Conservation (phyloP, 2,797 vertebrate genomes). For the Xiphophorus birchmanni region DNA sequence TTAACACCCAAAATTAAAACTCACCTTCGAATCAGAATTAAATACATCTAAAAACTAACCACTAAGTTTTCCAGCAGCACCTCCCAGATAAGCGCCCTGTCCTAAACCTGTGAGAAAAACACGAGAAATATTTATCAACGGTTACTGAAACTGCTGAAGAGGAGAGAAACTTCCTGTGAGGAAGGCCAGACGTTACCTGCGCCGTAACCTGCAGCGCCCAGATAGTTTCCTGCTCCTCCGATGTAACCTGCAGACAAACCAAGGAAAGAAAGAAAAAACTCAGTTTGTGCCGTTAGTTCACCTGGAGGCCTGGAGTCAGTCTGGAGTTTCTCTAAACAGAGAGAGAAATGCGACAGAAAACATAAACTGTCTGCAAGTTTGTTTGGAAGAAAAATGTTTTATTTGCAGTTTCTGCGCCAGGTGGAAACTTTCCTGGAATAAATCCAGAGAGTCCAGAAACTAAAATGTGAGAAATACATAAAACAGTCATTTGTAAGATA, state of each 20-base stretch:
- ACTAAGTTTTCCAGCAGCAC: constrained; percentile 72
- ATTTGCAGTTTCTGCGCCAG: neutral
- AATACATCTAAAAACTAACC: constrained; percentile 44
- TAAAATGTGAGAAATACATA: neutral
- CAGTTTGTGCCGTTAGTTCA: neutral
- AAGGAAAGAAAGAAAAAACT: constrained; percentile 7
- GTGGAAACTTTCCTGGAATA: constrained; percentile 28
- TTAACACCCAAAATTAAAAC: neutral
- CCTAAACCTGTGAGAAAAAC: constrained; percentile 64
- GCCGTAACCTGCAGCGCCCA: constrained; percentile 71
- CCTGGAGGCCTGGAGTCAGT: neutral
- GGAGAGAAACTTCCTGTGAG: neutral
- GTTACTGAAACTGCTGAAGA: constrained; percentile 4
- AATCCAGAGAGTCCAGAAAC: constrained; percentile 32
- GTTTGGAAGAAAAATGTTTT: constrained; percentile 4
- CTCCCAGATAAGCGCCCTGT: constrained; percentile 69
- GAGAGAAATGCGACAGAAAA: no score
- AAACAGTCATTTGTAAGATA: neutral
- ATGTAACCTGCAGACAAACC: constrained; percentile 71
- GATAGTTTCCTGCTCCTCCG: constrained; percentile 68
- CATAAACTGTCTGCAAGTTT: constrained; percentile 6
- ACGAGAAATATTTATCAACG: constrained; percentile 15
- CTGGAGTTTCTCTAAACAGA: neutral
- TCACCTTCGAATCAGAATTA: neutral
- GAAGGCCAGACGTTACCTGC: constrained; percentile 63